A percentile compares a stretch with the other conserved stretches of the same genome.
Evolutionary conservation across 2,797 vertebrate species (phyloP).

Genomic region (Tragelaphus oryx): DNA sequence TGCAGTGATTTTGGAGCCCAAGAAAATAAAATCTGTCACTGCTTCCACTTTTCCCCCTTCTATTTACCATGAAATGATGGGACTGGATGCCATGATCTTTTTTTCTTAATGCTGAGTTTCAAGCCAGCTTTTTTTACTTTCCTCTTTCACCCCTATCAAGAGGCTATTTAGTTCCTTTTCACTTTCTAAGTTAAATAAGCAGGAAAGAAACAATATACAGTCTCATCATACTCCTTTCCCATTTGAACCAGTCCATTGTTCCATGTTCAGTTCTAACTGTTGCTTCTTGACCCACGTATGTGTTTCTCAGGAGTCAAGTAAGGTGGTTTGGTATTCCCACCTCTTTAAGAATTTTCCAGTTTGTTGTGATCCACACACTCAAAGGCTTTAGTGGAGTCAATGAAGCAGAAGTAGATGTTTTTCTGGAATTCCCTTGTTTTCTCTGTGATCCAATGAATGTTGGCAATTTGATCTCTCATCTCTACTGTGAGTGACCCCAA

Average conservation of each 20-base stretch:
- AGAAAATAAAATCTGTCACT: background rate
- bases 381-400: background rate
- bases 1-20: background rate
- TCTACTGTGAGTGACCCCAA: background rate
- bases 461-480: background rate
- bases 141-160: background rate
- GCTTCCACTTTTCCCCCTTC: background rate
- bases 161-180: background rate
- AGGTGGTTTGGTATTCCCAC: background rate
- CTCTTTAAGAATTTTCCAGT: background rate
- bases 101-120: background rate
- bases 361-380: background rate
- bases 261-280: background rate
- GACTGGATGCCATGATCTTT: background rate
- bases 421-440: background rate
- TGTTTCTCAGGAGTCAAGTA: background rate
- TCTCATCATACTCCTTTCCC: background rate
- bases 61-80: background rate
- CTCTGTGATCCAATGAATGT: background rate
- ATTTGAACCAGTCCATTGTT: background rate
- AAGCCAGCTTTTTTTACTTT: background rate
- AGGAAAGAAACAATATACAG: background rate
- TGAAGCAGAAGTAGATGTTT: background rate
- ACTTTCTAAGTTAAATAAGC: background rate
- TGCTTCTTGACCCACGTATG: background rate